Conservation (phyloP, 2,113 vertebrate genomes). For the Otis tarda region DNA sequence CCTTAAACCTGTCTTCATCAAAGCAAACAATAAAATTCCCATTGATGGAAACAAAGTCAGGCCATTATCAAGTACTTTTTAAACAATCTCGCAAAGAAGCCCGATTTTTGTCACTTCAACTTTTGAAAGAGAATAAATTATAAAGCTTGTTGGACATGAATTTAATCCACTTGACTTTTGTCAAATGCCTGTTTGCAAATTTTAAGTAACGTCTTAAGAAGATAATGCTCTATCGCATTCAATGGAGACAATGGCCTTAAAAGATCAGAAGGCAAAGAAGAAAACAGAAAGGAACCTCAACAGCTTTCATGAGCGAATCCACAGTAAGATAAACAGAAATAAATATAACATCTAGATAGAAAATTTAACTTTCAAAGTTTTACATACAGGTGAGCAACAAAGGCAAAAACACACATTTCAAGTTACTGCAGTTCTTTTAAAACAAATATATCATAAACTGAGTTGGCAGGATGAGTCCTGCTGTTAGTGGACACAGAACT, state of each 20-base stretch:
- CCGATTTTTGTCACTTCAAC: not conserved
- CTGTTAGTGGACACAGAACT: not conserved
- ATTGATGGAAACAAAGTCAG: not conserved
- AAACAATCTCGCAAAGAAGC: not conserved
- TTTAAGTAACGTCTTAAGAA: not conserved
- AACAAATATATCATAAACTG: not conserved
- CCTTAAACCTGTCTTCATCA: not conserved
- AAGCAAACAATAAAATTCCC: not conserved
- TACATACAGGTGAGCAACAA: not conserved
- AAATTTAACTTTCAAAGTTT: not conserved
- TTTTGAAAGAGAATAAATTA: not conserved
- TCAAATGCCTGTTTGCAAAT: not conserved
- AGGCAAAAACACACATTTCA: not conserved
- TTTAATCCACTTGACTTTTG: not conserved
- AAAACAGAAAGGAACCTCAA: not conserved
- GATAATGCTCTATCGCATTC: not conserved
- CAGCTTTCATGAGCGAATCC: not conserved
- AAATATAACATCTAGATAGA: not conserved
- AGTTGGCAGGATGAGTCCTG: not conserved
- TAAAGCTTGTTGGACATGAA: not conserved
- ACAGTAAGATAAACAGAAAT: not conserved
- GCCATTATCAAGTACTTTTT: not conserved
- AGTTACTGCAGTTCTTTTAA: not conserved
- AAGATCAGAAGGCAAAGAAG: not conserved
- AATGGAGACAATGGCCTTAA: not conserved